Evolutionary conservation across 2,113 vertebrate species (phyloP).

Genomic region (Petrocephalus microphthalmus): DNA sequence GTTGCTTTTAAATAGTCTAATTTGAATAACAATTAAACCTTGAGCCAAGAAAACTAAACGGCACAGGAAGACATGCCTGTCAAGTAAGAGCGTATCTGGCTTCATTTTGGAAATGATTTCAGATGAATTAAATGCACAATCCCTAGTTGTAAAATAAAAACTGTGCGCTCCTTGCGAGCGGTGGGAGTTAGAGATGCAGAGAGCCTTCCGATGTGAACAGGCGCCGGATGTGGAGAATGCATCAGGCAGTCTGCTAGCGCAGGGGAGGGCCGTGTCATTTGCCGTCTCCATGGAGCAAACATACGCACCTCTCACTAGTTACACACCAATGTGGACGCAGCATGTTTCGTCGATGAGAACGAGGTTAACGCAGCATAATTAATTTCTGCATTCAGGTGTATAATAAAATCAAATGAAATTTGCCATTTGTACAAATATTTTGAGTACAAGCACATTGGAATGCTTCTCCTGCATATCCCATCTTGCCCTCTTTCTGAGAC

Average conservation of each 20-base stretch:
- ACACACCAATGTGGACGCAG: background rate
- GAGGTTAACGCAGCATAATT: background rate
- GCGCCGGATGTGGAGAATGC: background rate
- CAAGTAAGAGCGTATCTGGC: conserved; percentile 47
- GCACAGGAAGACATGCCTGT: conserved; percentile 52
- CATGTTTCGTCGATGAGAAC: too few relatives aligned
- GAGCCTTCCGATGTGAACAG: background rate
- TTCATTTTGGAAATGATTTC: conserved; percentile 13
- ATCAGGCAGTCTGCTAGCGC: background rate
- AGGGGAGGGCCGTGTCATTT: background rate
- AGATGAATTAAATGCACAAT: background rate
- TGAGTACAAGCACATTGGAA: background rate
- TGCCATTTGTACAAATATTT: background rate
- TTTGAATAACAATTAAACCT: conserved; percentile 29
- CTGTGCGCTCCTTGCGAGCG: background rate
- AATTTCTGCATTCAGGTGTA: background rate
- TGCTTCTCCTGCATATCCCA: background rate
- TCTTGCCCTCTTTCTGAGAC: background rate
- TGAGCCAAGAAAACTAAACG: conserved; percentile 15
- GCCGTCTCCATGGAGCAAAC: background rate
- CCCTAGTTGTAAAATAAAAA: too few relatives aligned
- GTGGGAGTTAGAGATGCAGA: background rate
- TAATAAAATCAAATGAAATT: background rate
- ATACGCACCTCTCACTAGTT: background rate
- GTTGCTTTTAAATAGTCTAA: conserved; percentile 25